Evolutionary conservation across 2,113 vertebrate genomes (phyloP).

Genomic region (Macquaria ambigua): DNA sequence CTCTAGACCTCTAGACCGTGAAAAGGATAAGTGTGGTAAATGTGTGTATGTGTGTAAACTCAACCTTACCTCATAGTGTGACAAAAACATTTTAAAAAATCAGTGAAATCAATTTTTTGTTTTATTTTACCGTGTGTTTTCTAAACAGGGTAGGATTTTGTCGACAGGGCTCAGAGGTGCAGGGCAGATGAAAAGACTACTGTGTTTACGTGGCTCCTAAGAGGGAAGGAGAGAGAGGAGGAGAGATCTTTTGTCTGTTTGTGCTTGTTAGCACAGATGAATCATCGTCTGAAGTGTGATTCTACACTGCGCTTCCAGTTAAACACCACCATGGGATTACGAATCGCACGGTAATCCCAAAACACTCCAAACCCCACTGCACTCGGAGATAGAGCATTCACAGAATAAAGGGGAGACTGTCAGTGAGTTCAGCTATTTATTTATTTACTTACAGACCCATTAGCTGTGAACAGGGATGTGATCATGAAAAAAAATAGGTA

Average conservation of each 20-base stretch:
- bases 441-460: conserved; percentile 5
- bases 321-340: conserved; percentile 54
- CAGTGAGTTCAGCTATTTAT: not conserved
- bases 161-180: conserved; percentile 23
- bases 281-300: conserved; percentile 61
- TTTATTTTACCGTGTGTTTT: not conserved
- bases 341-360: conserved; percentile 39
- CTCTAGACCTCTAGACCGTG: not conserved
- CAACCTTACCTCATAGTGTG: not conserved
- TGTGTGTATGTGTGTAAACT: not conserved
- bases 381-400: not conserved
- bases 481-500: conserved; percentile 11
- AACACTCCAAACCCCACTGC: conserved; percentile 42
- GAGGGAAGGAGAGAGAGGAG: conserved; percentile 9
- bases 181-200: conserved; percentile 42
- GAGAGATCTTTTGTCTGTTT: conserved; percentile 46
- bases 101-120: not conserved
- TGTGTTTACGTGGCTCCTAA: conserved; percentile 42
- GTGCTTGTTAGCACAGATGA: conserved; percentile 57
- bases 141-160: conserved; percentile 6
- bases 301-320: conserved; percentile 44
- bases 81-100: not conserved
- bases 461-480: conserved; percentile 2
- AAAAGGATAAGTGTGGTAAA: not conserved
- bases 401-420: conserved; percentile 4